Evolutionary conservation across 2,113 vertebrate species (phyloP).

Genomic region (Gopherus flavomarginatus): DNA sequence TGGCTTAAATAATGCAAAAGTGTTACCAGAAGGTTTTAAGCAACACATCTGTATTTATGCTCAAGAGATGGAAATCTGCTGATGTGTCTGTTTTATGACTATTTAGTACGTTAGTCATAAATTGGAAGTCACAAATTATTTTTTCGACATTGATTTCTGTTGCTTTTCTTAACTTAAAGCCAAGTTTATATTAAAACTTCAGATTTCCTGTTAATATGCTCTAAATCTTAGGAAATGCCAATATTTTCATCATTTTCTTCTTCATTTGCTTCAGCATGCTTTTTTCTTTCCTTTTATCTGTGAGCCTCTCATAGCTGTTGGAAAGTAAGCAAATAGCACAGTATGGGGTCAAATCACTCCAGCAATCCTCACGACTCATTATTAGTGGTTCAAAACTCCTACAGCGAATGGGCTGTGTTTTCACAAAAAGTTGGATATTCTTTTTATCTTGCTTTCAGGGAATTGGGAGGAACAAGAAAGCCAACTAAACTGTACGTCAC

Average conservation of each 20-base stretch:
- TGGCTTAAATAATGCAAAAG: not conserved
- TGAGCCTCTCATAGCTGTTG: conserved; percentile 29
- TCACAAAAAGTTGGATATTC: conserved; percentile 13
- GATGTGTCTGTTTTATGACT: not conserved
- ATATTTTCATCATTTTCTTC: conserved; percentile 41
- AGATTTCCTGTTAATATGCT: conserved; percentile 50
- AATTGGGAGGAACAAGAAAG: not conserved
- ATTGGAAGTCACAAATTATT: conserved; percentile 26
- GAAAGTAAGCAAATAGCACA: conserved; percentile 48
- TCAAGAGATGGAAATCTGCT: not conserved
- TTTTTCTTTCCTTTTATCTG: conserved; percentile 16
- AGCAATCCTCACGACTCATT: not conserved
- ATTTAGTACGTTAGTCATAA: conserved; percentile 26
- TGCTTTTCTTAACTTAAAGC: conserved; percentile 59
- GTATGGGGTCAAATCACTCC: conserved; percentile 29
- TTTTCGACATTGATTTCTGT: conserved; percentile 34
- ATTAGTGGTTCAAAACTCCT: not conserved
- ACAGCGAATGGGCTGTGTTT: not conserved
- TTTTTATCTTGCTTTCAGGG: conserved; percentile 15
- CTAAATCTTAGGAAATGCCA: conserved; percentile 58
- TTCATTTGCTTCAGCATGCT: conserved; percentile 26
- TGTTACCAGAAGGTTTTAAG: conserved; percentile 12
- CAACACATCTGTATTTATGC: not conserved
- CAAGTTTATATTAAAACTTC: conserved; percentile 50
- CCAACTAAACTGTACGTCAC: not conserved